Evolutionary conservation across 1,140 invertebrate species (phyloP), one percentile per base, ranked within the genome.

Genomic region (Conopomorpha cramerella): DNA sequence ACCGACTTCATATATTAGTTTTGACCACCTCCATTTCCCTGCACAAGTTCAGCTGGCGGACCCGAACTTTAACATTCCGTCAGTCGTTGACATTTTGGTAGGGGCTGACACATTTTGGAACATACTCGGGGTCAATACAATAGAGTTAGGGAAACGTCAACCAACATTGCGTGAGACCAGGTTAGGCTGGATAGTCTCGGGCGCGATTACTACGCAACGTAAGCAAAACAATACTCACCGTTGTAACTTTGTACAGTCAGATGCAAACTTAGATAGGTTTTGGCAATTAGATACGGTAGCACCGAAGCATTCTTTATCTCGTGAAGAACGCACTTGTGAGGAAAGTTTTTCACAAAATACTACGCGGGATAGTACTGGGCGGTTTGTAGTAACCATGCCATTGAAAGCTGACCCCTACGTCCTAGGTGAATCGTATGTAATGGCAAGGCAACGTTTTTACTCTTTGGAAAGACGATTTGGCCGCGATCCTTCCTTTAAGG

Each of bases 351-450:
- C 16, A 10, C 1, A 19, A 14, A 33, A 13, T 36, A 44, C 37
- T 4, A 30, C 8, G 2, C 41, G 36, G 14, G 28, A 31, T 10
- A 16, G 7, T 1, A 32, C 31, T 2, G 41, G 41, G 2, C 31
- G 34, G 8, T 43, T 43, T 30, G 13, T 35, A 1, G 41, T 43
- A 2, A 39, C 32, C 3, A 39, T 60, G 19, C 54, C 49, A 7
- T 43, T 63, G 3, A 51, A 45, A 38, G 27, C 46, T 1, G 17
- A 37, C 30, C 16, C 30, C 15, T 3, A 15, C 8, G 28, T 33
- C 10, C 33, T 55, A 27, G 49, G 51, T 11, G 40, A 49, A 19
- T 49, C 49, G n/a, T 38, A 23, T 17, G 1, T 12, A 31, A 29
- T 25, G 16, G 36, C 36, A 8, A 38, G 26, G 15, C 2, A 2